phyloP scores from a whole-genome alignment of 2,113 vertebrate species.

The Plecotus auritus region DNA sequence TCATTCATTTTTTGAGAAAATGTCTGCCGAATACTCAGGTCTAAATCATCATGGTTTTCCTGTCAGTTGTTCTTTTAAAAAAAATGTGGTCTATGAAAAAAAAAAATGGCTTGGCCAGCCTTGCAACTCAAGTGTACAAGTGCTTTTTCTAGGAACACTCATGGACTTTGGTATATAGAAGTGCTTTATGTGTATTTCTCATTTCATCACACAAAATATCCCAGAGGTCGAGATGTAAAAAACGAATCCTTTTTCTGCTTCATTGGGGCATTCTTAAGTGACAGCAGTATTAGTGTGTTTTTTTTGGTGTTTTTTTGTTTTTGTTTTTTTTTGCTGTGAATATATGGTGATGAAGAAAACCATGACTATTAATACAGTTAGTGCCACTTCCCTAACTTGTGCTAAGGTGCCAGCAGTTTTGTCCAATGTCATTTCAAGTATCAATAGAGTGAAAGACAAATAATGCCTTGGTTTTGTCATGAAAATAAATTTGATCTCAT shows the following conservation, averaged over 20 bases:
- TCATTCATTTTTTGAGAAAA: constrained; percentile 9
- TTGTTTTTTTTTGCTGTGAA: not conserved
- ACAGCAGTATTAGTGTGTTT: not conserved
- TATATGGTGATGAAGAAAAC: not conserved
- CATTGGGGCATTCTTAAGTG: not conserved
- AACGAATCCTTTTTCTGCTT: not conserved
- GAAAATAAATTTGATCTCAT: not conserved
- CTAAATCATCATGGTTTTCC: not conserved
- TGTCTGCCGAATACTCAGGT: not conserved
- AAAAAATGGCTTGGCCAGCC: not conserved
- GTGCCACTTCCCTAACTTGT: not conserved
- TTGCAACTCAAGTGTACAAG: not conserved
- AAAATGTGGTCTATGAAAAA: not conserved
- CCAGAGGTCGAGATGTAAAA: not conserved
- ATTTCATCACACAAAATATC: not conserved
- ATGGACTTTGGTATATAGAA: not conserved
- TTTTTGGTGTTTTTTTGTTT: not conserved
- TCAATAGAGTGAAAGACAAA: not conserved
- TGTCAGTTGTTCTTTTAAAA: constrained; percentile 3
- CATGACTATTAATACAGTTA: not conserved
- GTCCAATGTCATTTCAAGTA: not conserved
- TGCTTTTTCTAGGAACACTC: not conserved
- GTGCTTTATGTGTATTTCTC: not conserved
- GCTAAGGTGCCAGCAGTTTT: not conserved
- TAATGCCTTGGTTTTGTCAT: not conserved